Evolutionary conservation across 2,797 vertebrate genomes (phyloP).

Genomic region (Neoniphon sammara): DNA sequence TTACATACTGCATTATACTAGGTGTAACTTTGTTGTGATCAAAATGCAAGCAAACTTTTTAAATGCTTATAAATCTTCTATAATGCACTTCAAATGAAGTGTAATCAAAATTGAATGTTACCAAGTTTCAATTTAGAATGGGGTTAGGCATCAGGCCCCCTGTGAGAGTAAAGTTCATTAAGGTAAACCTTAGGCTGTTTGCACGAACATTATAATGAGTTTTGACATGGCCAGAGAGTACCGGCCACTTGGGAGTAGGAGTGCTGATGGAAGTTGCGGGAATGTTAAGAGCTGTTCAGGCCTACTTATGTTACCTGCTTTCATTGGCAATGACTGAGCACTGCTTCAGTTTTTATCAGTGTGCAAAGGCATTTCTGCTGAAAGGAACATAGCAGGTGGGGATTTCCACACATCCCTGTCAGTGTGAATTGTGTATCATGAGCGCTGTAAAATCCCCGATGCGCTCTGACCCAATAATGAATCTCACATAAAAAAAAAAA

Average conservation of each 20-base stretch:
- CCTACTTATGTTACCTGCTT: conserved; percentile 36
- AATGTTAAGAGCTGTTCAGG: conserved; percentile 26
- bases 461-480: conserved; percentile 27
- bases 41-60: not conserved
- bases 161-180: not conserved
- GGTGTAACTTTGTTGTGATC: conserved; percentile 3
- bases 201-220: conserved; percentile 4
- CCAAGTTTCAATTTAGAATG: too few species aligned
- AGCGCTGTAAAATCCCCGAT: conserved; percentile 30
- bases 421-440: conserved; percentile 16
- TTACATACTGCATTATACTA: not conserved
- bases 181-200: conserved; percentile 1
- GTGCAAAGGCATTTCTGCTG: conserved; percentile 23
- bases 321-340: conserved; percentile 15
- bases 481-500: conserved; percentile 6
- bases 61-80: not conserved
- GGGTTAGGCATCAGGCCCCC: too few species aligned
- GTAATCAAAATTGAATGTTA: too few species aligned
- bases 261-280: conserved; percentile 27
- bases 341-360: conserved; percentile 31
- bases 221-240: not conserved
- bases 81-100: too few species aligned
- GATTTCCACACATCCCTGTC: conserved; percentile 49
- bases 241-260: not conserved
- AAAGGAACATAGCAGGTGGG: conserved; percentile 27